Evolutionary conservation across 1,140 invertebrate genomes (phyloP), one percentile per base, ranked within the genome.

Genomic region (Nasonia vitripennis): DNA sequence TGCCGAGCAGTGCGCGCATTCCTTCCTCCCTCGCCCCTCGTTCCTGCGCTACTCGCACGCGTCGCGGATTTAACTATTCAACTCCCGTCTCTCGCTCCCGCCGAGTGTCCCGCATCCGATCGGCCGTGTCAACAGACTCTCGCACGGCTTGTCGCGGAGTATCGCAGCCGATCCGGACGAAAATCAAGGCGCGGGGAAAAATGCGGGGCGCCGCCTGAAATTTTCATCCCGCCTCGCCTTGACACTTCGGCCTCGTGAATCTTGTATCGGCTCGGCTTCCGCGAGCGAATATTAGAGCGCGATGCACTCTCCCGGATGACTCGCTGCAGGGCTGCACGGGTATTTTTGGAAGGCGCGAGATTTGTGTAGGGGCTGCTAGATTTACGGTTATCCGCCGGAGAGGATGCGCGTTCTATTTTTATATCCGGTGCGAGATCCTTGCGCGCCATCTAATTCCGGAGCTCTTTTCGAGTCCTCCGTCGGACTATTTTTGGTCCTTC

Each of bases 161-260:
- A 74, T 71, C 6, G 55, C 45, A 27, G 67, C 17, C 62, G 55
- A 45, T 2, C 34, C n/a, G 62, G 45, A 51, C 9, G n/a, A 31
- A 73, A 73, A 81, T 73, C 80, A 81, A 51, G 12, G 7, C 11
- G 9, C 34, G 6, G 7, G 84, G 81, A 82, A 86, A 87, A 3
- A 14, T 34, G 84, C 82, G 81, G 70, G 77, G 87, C 62, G 82
- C 84, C 73, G 20, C 62, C 78, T 86, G 74, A 87, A 86, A 84
- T 71, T 78, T 84, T 84, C 3, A 78, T 78, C 78, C 71, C 37
- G 20, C 5, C 10, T 34, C 1, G 20, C 23, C 55, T 31, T 68
- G 20, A 68, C 74, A 77, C 34, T 37, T 27, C 45, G 48, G n/a
- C 23, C 20, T 77, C 73, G 23, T 83, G 81, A 77, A 83, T 84